A percentile compares a stretch with the other conserved stretches of the same genome.
phyloP scores from a whole-genome alignment of 2,797 vertebrate genomes.

The Tolypeutes matacus region DNA sequence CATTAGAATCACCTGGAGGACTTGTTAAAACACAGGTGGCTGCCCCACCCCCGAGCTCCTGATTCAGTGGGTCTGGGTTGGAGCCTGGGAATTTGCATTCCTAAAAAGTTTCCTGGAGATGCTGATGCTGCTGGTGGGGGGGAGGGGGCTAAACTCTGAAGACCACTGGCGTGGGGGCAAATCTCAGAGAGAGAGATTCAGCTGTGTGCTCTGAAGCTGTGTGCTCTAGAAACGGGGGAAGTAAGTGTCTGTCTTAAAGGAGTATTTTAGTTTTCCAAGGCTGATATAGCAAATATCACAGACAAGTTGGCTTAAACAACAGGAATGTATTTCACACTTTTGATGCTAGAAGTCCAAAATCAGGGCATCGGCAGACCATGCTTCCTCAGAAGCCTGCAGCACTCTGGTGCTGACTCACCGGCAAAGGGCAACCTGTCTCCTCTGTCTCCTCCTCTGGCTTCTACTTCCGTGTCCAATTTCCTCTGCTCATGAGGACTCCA shows the following conservation, averaged over 20 bases:
- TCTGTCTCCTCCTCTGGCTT: no score
- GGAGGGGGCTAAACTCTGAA: no score
- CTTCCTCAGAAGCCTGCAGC: no score
- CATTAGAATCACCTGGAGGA: neutral
- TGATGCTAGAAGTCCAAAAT: no score
- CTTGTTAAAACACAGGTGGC: neutral
- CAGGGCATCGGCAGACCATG: no score
- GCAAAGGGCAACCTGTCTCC: no score
- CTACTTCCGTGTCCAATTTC: no score
- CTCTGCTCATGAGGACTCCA: no score
- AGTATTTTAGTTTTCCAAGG: neutral
- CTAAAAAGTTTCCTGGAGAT: neutral
- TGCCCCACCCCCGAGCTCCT: neutral
- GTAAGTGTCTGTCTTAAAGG: neutral
- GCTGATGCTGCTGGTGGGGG: neutral
- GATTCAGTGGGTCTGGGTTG: neutral
- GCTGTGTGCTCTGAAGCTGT: neutral
- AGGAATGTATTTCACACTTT: no score
- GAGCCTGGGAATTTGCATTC: neutral
- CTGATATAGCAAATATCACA: no score
- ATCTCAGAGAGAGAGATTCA: neutral
- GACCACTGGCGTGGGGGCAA: neutral
- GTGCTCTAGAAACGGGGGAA: neutral
- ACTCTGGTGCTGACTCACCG: no score
- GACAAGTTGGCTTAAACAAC: no score